These are phyloP conservation scores for Oscheius sp. DNA, from an alignment of 2,888 invertebrate genomes.

Conservation along the genomic window DNA sequence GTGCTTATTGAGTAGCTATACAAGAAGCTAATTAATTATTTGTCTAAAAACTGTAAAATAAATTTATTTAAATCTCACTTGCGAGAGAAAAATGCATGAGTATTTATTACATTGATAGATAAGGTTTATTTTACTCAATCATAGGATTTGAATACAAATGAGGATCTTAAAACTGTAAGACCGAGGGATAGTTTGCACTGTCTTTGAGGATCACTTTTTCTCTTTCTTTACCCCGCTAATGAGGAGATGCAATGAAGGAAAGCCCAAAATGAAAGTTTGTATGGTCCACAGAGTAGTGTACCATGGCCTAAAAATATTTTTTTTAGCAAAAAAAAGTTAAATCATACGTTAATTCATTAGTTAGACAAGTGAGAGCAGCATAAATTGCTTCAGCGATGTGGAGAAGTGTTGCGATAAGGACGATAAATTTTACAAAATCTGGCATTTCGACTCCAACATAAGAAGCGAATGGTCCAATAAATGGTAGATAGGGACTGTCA, in stretches of 20 bases:
- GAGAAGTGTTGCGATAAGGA: not conserved
- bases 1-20: too few species aligned
- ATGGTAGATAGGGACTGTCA: constrained; percentile 6
- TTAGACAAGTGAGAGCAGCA: constrained; percentile 1
- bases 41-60: too few species aligned
- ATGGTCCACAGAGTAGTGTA: constrained; percentile 18
- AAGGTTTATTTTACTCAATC: too few species aligned
- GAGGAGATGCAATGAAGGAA: constrained; percentile 26
- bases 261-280: constrained; percentile 27
- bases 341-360: constrained; percentile 1
- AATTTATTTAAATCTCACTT: too few species aligned
- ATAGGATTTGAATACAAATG: too few species aligned
- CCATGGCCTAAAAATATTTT: not conserved
- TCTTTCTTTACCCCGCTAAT: constrained; percentile 7
- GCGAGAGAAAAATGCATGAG: too few species aligned
- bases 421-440: constrained; percentile 8
- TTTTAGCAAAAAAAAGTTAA: not conserved
- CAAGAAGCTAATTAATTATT: too few species aligned
- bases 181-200: not conserved
- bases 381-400: constrained; percentile 25
- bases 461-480: constrained; percentile 22
- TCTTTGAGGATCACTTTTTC: constrained; percentile 15
- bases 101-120: too few species aligned
- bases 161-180: not conserved
- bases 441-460: constrained; percentile 11